phyloP scores from a whole-genome alignment of 1,140 invertebrate species.

The Drosophila miranda region DNA sequence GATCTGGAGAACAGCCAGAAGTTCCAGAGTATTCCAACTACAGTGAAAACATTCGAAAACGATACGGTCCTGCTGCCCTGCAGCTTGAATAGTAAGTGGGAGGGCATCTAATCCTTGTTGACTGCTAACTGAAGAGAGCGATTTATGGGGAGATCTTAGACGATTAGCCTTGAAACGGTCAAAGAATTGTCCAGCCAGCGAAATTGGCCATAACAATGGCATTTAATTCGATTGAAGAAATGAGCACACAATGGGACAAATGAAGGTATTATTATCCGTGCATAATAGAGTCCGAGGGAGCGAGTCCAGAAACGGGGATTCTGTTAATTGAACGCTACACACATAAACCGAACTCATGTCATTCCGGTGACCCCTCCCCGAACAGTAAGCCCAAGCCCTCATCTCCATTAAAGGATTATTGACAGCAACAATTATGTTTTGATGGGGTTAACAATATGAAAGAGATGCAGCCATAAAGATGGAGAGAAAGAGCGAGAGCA shows the following conservation, averaged over 20 bases:
- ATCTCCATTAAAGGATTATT: constrained; percentile 39
- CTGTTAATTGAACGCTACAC: constrained; percentile 60
- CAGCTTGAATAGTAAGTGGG: constrained; percentile 82
- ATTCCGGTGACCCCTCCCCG: constrained; percentile 18
- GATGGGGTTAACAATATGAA: constrained; percentile 37
- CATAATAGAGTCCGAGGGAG: constrained; percentile 40
- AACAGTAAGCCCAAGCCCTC: neutral
- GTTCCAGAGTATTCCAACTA: constrained; percentile 86
- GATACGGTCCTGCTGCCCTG: constrained; percentile 89
- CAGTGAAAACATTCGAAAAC: constrained; percentile 89
- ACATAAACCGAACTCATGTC: constrained; percentile 7
- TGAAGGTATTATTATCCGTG: constrained; percentile 50
- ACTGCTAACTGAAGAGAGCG: neutral
- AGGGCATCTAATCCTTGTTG: no score
- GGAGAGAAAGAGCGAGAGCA: neutral
- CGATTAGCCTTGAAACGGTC: constrained; percentile 48
- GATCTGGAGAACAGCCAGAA: constrained; percentile 68
- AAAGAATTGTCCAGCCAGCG: constrained; percentile 11
- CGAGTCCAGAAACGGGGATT: constrained; percentile 52
- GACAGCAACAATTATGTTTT: constrained; percentile 14
- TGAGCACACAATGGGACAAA: constrained; percentile 57
- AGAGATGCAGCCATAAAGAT: neutral
- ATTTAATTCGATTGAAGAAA: constrained; percentile 69
- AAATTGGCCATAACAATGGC: constrained; percentile 68
- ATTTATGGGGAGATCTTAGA: constrained; percentile 2